A percentile compares a stretch with the other conserved stretches of the same genome.
phyloP scores from a whole-genome alignment of 2,797 vertebrate species.

The Cuculus canorus region DNA sequence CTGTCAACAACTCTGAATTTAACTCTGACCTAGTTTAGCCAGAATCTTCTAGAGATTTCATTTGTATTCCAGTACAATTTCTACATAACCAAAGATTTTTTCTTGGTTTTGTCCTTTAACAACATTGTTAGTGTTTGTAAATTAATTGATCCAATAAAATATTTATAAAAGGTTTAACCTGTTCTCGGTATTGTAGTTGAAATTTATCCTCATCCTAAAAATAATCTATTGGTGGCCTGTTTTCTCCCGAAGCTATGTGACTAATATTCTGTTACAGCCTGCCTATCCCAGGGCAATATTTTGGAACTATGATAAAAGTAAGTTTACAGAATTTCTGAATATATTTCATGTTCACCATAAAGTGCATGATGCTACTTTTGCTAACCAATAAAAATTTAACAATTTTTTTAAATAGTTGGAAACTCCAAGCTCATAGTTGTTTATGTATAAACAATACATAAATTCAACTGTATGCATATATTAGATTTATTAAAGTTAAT shows the following conservation, averaged over 20 bases:
- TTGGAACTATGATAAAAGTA: not conserved
- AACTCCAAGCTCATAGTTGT: not conserved
- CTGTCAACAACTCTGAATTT: not conserved
- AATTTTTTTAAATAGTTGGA: not conserved
- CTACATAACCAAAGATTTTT: not conserved
- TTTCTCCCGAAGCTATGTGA: not conserved
- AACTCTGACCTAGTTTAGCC: not conserved
- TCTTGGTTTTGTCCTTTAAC: not conserved
- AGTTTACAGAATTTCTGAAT: not conserved
- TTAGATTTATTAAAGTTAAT: conserved; percentile 6
- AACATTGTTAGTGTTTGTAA: not conserved
- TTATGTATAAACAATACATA: not conserved
- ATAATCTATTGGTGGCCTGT: not conserved
- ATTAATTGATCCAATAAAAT: not conserved
- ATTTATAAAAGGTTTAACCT: not conserved
- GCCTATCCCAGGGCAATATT: not conserved
- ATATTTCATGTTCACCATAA: not conserved
- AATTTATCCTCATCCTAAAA: not conserved
- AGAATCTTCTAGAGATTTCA: not conserved
- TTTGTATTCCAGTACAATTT: not conserved
- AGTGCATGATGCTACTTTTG: not conserved
- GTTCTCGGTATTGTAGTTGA: not conserved
- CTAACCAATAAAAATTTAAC: not conserved
- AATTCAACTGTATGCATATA: not conserved
- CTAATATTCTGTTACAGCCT: rapidly evolving